Evolutionary conservation across 1,140 invertebrate species (phyloP), one percentile per base, ranked within the genome.

Genomic region (Formica exsecta): DNA sequence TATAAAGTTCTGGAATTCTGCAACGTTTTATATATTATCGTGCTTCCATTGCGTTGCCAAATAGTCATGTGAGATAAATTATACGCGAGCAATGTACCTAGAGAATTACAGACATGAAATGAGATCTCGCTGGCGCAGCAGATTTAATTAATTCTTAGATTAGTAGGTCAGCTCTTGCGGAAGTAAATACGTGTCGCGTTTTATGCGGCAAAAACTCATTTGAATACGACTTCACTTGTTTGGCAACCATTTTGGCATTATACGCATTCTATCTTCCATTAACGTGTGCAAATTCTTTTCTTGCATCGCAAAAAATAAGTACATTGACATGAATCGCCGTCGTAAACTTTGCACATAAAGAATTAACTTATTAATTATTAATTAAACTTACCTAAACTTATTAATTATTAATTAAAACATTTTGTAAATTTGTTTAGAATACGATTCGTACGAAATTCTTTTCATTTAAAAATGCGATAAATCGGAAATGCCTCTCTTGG

Each of bases 81-180:
- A 73, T 81, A 44, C 5, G 48, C 48, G 54, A 44, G 54, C 68
- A 48, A 73, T 73, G 29, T 57, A 51, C 66, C 41, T 11, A 51
- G 11, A 51, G 32, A 68, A 81, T 81, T 74, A 54, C 79, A 73
- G 66, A 73, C 66, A 74, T 32, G 57, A 61, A 73, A 81, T 73
- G 79, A 81, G 61, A 74, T 74, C 68, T 83, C 57, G 54, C 19
- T n/a, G 54, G 54, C 16, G 29, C 19, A 41, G 44, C 59, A 65
- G 73, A 64, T 64, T 85, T 85, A 89, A 86, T 89, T 86, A 89
- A 89, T 89, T 89, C 57, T 65, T 57, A 29, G 19, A 62, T 66
- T 61, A 73, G 87, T 76, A 77, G 73, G 65, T 48, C 86, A 83
- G 54, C 54, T 51, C 48, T 48, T 61, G 41, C 54, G 79, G 54